These are phyloP conservation scores for Myotis daubentonii DNA, from an alignment of 2,797 vertebrate genomes.

Conservation along the genomic window DNA sequence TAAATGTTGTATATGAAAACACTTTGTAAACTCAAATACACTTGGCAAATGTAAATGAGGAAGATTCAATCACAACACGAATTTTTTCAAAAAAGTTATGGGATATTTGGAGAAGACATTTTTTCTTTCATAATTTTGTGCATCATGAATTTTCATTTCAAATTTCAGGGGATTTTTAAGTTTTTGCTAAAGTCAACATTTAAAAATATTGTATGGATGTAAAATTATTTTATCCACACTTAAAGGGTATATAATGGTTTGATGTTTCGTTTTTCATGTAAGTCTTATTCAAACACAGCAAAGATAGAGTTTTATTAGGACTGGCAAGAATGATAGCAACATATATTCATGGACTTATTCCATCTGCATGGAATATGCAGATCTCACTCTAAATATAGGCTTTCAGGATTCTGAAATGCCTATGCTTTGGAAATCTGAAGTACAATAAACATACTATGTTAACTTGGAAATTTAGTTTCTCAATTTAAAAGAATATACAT, in stretches of 20 bases:
- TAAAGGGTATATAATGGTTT: conserved; percentile 75
- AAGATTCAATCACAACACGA: conserved; percentile 69
- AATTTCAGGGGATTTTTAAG: conserved; percentile 73
- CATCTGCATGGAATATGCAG: conserved; percentile 77
- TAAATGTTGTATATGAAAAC: conserved; percentile 54
- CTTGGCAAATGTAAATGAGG: conserved; percentile 65
- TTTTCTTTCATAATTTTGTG: conserved; percentile 76
- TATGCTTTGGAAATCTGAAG: conserved; percentile 70
- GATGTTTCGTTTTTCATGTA: conserved; percentile 77
- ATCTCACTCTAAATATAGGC: conserved; percentile 78
- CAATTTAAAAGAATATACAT: conserved; percentile 49
- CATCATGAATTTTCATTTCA: conserved; percentile 81
- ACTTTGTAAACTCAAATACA: conserved; percentile 54
- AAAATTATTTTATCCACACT: conserved; percentile 79
- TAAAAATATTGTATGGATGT: conserved; percentile 79
- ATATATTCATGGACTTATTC: conserved; percentile 74
- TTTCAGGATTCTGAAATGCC: conserved; percentile 70
- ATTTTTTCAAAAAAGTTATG: conserved; percentile 71
- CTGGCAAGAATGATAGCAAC: conserved; percentile 75
- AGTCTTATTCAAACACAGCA: conserved; percentile 74
- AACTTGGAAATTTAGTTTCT: conserved; percentile 62
- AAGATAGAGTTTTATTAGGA: conserved; percentile 79
- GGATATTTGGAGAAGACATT: conserved; percentile 73
- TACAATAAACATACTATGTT: conserved; percentile 73
- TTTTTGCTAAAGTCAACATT: conserved; percentile 79